Evolutionary conservation across 2,797 vertebrate genomes (phyloP), one percentile per base, ranked within the genome.

Genomic region (Gymnoscopelus microlampas): DNA sequence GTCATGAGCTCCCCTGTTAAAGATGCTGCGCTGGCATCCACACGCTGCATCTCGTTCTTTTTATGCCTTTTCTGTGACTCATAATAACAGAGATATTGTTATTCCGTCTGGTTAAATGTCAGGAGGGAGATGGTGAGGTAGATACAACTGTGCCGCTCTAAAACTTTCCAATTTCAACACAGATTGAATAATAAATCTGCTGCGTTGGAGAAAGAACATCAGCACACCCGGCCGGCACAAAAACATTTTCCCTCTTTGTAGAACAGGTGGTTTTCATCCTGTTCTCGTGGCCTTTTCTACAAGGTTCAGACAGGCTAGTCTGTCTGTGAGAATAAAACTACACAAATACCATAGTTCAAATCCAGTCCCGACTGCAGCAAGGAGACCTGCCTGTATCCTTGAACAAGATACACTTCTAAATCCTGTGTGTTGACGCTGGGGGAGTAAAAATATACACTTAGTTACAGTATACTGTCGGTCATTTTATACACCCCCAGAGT

Each of bases 51-150:
- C 0, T 32, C 5, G n/a, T 6, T 77, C 11, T 60, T 15, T 51
- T 6, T 9, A 13, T 51, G 1, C 8, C 53, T 7, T 74, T 15
- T 54, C 47, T 26, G 60, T 68, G 53, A 73, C 56, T 83, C 50
- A 47, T 11, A 74, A 47, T 11, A 74, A 58, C 13, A 60, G 61
- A 69, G 0, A n/a, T 24, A 54, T 58, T 71, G 9, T 78, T 76
- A 64, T 63, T 73, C 62, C 63, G 54, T 50, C 44, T 61, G 19
- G 26, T 9, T 74, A 66, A 65, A 67, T 13, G 2, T 57, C 26
- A 51, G 29, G 19, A 55, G 7, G 73, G 2, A 44, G 53, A 61
- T 63, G 67, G 47, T 5, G 39, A 44, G 39, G 9, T 35, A 35
- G 68, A 58, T 10, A 49, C 61, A 63, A 49, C 44, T 56, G 53